Percentiles rank a stretch among this genome's conserved stretches.
These are phyloP conservation scores for Notarius quadriscutis DNA, from an alignment of 2,113 vertebrate species.

Conservation along the genomic window DNA sequence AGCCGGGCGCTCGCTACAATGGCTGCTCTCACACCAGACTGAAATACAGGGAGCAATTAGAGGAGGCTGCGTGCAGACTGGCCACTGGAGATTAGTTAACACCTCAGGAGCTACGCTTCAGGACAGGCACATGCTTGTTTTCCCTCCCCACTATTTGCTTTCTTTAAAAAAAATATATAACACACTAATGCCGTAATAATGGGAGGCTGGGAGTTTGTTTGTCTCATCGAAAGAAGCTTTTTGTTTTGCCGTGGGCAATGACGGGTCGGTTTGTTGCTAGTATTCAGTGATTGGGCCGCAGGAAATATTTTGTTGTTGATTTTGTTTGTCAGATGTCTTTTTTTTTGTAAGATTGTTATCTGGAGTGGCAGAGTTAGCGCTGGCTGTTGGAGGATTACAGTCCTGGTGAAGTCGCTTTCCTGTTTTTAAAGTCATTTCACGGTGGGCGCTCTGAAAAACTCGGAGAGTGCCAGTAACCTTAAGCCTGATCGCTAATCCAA, in stretches of 20 bases:
- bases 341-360: slow-evolving; percentile 40
- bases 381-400: slow-evolving; percentile 45
- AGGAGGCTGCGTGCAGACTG: slow-evolving; percentile 84
- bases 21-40: slow-evolving; percentile 87
- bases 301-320: slow-evolving; percentile 36
- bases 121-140: slow-evolving; percentile 75
- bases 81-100: slow-evolving; percentile 85
- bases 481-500: slow-evolving; percentile 78
- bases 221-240: slow-evolving; percentile 66
- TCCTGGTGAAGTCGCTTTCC: slow-evolving; percentile 34
- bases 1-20: slow-evolving; percentile 83
- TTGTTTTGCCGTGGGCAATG: slow-evolving; percentile 49
- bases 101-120: slow-evolving; percentile 81
- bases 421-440: slow-evolving; percentile 52
- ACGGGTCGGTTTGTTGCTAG: slow-evolving; percentile 25
- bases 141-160: slow-evolving; percentile 64
- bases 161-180: slow-evolving; percentile 51
- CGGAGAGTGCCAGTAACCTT: slow-evolving; percentile 70
- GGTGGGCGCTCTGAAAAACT: slow-evolving; percentile 63
- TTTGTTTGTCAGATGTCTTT: slow-evolving; percentile 32
- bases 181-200: slow-evolving; percentile 59
- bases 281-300: background rate
- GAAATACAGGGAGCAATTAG: slow-evolving; percentile 87
- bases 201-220: slow-evolving; percentile 60
- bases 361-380: slow-evolving; percentile 41